These are phyloP conservation scores for Netelia inedita DNA, from an alignment of 2,888 invertebrate genomes.

Conservation along the genomic window DNA sequence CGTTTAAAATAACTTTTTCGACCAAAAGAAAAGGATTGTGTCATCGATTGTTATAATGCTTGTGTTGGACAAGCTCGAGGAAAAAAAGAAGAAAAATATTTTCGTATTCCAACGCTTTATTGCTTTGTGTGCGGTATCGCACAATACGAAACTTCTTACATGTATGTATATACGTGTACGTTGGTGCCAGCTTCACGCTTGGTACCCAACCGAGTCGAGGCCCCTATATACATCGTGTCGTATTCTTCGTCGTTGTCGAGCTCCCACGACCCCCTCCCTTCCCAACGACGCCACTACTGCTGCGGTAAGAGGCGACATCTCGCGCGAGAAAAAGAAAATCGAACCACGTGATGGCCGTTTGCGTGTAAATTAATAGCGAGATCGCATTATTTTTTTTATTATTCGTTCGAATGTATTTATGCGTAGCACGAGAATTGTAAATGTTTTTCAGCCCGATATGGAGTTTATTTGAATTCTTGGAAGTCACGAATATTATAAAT, in stretches of 20 bases:
- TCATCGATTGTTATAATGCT: conserved; percentile 52
- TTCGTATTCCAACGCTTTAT: conserved; percentile 9
- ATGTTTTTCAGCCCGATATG: not conserved
- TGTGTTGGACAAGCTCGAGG: conserved; percentile 1
- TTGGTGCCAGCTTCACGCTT: conserved; percentile 79
- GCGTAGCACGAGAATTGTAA: not conserved
- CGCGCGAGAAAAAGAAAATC: too few relatives aligned
- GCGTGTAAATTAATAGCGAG: not conserved
- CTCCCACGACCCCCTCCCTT: conserved; percentile 63
- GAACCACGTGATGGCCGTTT: too few relatives aligned
- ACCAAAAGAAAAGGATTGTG: conserved; percentile 48
- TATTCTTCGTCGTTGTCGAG: conserved; percentile 47
- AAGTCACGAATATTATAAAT: too few relatives aligned
- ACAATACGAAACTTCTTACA: conserved; percentile 34
- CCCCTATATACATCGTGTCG: conserved; percentile 70
- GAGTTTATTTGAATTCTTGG: not conserved
- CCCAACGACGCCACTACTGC: not conserved
- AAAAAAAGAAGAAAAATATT: conserved; percentile 25
- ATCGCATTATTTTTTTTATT: not conserved
- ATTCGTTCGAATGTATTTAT: not conserved
- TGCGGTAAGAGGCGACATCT: too few relatives aligned
- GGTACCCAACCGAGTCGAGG: conserved; percentile 83
- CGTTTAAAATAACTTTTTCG: conserved; percentile 30
- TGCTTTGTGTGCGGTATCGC: conserved; percentile 7
- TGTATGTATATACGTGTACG: conserved; percentile 46